Percentiles rank a stretch among this genome's conserved stretches.
Conservation (phyloP, 2,113 vertebrate species). For the Bostrychus sinensis region DNA sequence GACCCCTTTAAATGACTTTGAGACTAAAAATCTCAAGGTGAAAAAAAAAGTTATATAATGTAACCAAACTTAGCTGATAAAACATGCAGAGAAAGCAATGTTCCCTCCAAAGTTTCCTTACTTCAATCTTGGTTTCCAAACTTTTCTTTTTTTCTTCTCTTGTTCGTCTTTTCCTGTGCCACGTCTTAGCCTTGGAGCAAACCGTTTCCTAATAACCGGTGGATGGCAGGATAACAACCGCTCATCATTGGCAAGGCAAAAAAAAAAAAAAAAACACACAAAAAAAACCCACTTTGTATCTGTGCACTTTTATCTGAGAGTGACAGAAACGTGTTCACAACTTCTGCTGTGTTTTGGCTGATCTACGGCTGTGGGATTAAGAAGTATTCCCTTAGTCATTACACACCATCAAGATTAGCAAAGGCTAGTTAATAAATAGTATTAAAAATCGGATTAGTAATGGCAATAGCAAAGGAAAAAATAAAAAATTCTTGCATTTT, state of each 20-base stretch:
- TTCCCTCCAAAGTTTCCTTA: not conserved
- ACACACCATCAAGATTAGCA: constrained; percentile 4
- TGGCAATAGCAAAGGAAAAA: not conserved
- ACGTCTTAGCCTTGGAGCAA: not conserved
- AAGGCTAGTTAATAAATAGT: not conserved
- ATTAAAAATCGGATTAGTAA: not conserved
- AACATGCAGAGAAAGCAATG: not conserved
- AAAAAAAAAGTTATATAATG: not conserved
- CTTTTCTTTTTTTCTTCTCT: not conserved
- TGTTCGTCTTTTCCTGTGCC: not conserved
- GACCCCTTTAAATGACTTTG: not conserved
- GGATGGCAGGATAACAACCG: constrained; percentile 6
- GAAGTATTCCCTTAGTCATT: constrained; percentile 10
- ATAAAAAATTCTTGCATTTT: not conserved
- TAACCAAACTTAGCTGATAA: not conserved
- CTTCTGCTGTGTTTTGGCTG: not conserved
- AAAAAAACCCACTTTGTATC: not conserved
- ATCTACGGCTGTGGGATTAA: not conserved
- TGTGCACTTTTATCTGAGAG: constrained; percentile 1
- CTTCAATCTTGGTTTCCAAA: not conserved
- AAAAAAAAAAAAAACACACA: no score
- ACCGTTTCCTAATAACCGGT: constrained; percentile 1
- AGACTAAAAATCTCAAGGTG: no score
- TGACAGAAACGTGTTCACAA: not conserved
- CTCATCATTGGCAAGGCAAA: not conserved